Percentiles rank a stretch among this genome's conserved stretches.
Evolutionary conservation across 2,797 vertebrate genomes (phyloP).

Genomic region (Telmatherina bonti): DNA sequence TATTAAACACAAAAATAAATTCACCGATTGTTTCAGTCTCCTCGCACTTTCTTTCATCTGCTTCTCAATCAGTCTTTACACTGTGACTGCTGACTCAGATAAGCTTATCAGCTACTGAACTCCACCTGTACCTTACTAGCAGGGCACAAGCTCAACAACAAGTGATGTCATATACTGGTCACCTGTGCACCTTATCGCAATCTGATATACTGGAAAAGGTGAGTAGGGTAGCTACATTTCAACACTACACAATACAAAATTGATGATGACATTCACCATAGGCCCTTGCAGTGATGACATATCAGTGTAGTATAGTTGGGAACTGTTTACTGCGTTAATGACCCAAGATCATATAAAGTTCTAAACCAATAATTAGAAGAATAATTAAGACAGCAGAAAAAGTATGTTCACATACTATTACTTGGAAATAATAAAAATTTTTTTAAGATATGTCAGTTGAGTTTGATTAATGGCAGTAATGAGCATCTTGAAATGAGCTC

Average conservation of each 20-base stretch:
- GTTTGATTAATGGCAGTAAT: background rate
- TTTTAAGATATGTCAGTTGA: background rate
- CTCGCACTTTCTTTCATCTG: constrained; percentile 48
- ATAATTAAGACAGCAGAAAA: background rate
- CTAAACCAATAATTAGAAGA: too few relatives aligned
- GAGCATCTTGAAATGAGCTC: background rate
- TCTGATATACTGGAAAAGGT: constrained; percentile 45
- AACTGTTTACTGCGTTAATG: constrained; percentile 5
- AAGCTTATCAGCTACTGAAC: constrained; percentile 62
- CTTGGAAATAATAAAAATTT: too few relatives aligned
- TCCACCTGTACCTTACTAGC: constrained; percentile 40
- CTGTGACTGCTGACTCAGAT: constrained; percentile 65
- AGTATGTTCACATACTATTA: background rate
- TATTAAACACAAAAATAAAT: constrained; percentile 46
- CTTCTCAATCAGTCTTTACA: constrained; percentile 45
- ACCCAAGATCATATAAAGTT: background rate
- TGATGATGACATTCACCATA: constrained; percentile 27
- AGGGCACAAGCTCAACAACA: constrained; percentile 39
- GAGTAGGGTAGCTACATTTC: constrained; percentile 32
- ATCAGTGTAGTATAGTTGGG: constrained; percentile 1
- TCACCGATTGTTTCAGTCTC: constrained; percentile 32
- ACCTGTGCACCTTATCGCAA: constrained; percentile 54
- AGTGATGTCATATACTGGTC: constrained; percentile 57
- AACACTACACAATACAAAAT: constrained; percentile 36
- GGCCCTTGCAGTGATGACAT: constrained; percentile 9